These are phyloP conservation scores for Beroe ovata DNA, from an alignment of 37 sponge, comb jelly and placozoan species.

Conservation along the genomic window DNA sequence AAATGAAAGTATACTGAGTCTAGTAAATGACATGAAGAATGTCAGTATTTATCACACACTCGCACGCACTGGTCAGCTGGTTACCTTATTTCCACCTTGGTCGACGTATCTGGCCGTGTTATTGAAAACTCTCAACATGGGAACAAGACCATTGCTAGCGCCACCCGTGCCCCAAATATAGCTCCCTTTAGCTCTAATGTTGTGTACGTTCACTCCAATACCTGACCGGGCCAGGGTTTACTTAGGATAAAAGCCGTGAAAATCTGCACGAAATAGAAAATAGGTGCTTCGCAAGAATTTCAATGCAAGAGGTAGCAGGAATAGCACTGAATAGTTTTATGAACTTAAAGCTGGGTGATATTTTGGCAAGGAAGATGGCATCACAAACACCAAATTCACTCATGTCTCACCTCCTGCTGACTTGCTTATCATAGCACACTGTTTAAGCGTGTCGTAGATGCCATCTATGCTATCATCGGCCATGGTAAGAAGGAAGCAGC, in stretches of 20 bases:
- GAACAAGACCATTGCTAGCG: constrained; percentile 92
- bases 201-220: constrained; percentile 89
- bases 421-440: constrained; percentile 96
- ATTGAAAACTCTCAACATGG: constrained; percentile 97
- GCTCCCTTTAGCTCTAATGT: constrained; percentile 90
- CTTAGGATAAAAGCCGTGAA: too few species aligned
- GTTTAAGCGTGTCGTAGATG: constrained; percentile 97
- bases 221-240: constrained; percentile 29
- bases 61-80: background rate
- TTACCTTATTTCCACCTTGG: constrained; percentile 95
- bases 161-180: constrained; percentile 99
- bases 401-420: constrained; percentile 80
- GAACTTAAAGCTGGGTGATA: too few species aligned
- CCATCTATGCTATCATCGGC: constrained; percentile 98
- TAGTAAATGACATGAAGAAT: background rate
- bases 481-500: constrained; percentile 96
- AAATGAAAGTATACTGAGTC: constrained; percentile 22
- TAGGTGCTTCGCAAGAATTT: too few species aligned
- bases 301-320: too few species aligned
- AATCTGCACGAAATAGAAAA: too few species aligned
- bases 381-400: background rate
- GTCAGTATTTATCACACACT: background rate
- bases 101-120: constrained; percentile 98
- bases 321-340: background rate
- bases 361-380: too few species aligned